These are phyloP conservation scores for Strigamia crassipes DNA, from an alignment of 2,888 invertebrate genomes.

Conservation along the genomic window DNA sequence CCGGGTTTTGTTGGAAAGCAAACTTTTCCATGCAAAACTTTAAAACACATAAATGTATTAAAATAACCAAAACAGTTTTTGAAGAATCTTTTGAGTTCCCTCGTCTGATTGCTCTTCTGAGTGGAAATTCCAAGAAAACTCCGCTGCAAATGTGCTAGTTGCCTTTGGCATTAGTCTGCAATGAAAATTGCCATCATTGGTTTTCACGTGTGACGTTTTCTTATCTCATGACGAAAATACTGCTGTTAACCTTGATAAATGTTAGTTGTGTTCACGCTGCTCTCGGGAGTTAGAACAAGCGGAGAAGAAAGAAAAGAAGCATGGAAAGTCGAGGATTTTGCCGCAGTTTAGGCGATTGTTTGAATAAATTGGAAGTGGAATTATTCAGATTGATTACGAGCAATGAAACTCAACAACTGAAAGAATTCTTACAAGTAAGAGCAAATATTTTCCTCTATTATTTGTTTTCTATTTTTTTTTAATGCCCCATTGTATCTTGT, in stretches of 20 bases:
- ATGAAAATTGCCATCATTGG: background rate
- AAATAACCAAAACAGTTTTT: no score
- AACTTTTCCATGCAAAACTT: no score
- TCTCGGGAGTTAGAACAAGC: background rate
- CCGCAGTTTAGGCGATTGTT: background rate
- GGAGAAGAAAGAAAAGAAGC: background rate
- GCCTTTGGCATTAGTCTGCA: background rate
- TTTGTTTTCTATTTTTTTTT: no score
- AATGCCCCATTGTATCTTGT: no score
- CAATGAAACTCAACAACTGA: background rate
- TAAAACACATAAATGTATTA: no score
- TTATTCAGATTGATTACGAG: background rate
- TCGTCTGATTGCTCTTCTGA: no score
- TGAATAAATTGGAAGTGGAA: background rate
- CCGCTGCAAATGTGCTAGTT: background rate
- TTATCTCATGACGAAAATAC: background rate
- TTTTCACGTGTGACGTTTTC: background rate
- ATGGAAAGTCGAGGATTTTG: background rate
- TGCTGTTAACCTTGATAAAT: background rate
- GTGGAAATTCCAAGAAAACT: no score
- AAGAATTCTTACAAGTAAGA: constrained; percentile 16
- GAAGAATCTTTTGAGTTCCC: no score
- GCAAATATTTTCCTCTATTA: background rate
- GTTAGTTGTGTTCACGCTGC: background rate
- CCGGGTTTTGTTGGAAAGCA: no score